Percentiles rank a stretch among this genome's conserved stretches.
Evolutionary conservation across 2,797 vertebrate species (phyloP).

Genomic region (Pangasius sanitwongsei): DNA sequence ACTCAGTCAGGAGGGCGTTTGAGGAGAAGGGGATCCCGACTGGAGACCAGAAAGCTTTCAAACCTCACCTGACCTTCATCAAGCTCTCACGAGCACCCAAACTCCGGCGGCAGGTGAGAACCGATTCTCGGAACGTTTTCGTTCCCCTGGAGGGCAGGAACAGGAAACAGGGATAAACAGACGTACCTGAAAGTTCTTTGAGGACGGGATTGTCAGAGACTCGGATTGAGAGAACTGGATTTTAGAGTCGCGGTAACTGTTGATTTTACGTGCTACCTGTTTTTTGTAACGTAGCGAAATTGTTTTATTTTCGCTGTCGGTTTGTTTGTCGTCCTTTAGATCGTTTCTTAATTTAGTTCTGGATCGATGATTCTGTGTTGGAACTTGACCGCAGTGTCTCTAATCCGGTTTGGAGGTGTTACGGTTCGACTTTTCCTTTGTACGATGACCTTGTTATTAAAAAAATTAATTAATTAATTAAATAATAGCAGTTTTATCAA

Average conservation of each 20-base stretch:
- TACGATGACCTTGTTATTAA: neutral
- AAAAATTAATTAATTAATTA: neutral
- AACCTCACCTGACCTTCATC: slow-evolving; percentile 96
- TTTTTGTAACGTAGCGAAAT: neutral
- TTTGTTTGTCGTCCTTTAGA: neutral
- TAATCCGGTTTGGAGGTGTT: neutral
- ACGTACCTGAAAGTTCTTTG: neutral
- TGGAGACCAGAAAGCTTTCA: slow-evolving; percentile 80
- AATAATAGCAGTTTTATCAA: neutral
- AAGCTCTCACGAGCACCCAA: slow-evolving; percentile 87
- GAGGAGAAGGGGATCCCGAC: slow-evolving; percentile 83
- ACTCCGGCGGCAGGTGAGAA: slow-evolving; percentile 81
- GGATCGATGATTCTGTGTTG: neutral
- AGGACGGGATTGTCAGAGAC: neutral
- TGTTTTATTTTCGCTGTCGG: neutral
- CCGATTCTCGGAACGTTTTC: neutral
- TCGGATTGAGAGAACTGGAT: neutral
- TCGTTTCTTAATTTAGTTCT: neutral
- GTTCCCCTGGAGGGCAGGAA: neutral
- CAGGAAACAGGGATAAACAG: neutral
- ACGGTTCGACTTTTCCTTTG: neutral
- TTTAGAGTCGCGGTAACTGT: neutral
- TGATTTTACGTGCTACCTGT: neutral
- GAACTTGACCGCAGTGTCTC: neutral
- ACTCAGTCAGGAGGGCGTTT: slow-evolving; percentile 77